Evolutionary conservation across 2,888 invertebrate species (phyloP), one percentile per base, ranked within the genome.

Genomic region (Zaprionus lineosus): DNA sequence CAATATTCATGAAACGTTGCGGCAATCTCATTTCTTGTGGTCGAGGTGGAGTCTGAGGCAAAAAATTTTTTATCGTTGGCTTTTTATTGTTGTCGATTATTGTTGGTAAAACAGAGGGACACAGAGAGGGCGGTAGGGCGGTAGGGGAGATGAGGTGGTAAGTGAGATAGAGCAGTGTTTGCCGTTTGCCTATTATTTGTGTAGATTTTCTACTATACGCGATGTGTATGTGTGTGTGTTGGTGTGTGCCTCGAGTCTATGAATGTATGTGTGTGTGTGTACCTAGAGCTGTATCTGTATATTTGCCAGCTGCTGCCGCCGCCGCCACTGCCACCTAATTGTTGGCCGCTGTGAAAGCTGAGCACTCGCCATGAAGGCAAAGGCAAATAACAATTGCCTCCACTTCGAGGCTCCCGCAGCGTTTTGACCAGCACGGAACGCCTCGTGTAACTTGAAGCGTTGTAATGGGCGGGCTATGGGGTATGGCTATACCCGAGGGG

Each of bases 311-410:
- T 74, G 63, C 77, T 56, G 63, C n/a, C n/a, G n/a, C n/a, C n/a
- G n/a, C n/a, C n/a, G n/a, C n/a, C n/a, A n/a, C n/a, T n/a, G n/a
- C 66, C 61, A 84, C 52, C 84, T 84, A 84, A 78, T 78, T 78
- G 84, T 68, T 82, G 68, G 71, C 6, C 71, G 68, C 67, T 84
- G 78, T 74, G 82, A 71, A 81, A 78, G 50, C 78, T 67, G 77
- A 81, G 83, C 72, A 74, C 64, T 76, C 62, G 56, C 70, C 57
- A 47, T 61, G 57, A 40, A 61, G 67, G 48, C 70, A 39, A 62
- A 71, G 58, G 77, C 78, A 84, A 81, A 74, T 77, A 78, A 82
- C 78, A 78, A 78, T 78, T 78, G 78, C 77, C 82, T 71, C 57
- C 72, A 60, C 78, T 74, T 65, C 33, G 56, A 55, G 67, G 60